Conservation (phyloP, 2,888 invertebrate species). For the Eupithecia pulchellata region DNA sequence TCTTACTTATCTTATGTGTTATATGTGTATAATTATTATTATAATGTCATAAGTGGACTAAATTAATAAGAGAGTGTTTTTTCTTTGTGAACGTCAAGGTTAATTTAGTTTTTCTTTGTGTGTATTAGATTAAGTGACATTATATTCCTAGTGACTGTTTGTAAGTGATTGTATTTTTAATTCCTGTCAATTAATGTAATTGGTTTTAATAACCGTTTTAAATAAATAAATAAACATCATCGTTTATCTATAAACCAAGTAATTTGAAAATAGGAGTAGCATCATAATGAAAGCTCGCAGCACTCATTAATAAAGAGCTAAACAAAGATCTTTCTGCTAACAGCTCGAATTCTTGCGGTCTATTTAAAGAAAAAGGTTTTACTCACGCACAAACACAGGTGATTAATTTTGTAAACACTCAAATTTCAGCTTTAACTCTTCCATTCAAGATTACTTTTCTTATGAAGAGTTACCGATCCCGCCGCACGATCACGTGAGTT, state of each 20-base stretch:
- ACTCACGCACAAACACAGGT: neutral
- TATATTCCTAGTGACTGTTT: too few species aligned
- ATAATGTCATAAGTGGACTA: too few species aligned
- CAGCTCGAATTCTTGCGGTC: neutral
- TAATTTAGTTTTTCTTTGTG: too few species aligned
- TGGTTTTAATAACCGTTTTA: too few species aligned
- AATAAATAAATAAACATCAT: too few species aligned
- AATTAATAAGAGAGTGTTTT: too few species aligned
- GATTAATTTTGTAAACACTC: neutral
- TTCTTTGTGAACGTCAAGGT: too few species aligned
- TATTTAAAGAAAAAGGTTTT: neutral
- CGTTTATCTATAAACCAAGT: neutral
- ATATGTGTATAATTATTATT: too few species aligned
- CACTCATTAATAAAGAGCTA: neutral
- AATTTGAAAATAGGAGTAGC: neutral
- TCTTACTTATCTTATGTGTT: too few species aligned
- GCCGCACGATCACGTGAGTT: constrained; percentile 31
- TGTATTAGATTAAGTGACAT: too few species aligned
- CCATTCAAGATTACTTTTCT: neutral
- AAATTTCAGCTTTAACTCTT: neutral
- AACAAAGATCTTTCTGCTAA: neutral
- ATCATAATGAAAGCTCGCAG: neutral
- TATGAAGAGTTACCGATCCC: constrained; percentile 14
- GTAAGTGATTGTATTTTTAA: too few species aligned
- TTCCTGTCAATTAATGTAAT: too few species aligned